Evolutionary conservation across 2,113 vertebrate genomes (phyloP).

Genomic region (Aleadryas rufinucha): DNA sequence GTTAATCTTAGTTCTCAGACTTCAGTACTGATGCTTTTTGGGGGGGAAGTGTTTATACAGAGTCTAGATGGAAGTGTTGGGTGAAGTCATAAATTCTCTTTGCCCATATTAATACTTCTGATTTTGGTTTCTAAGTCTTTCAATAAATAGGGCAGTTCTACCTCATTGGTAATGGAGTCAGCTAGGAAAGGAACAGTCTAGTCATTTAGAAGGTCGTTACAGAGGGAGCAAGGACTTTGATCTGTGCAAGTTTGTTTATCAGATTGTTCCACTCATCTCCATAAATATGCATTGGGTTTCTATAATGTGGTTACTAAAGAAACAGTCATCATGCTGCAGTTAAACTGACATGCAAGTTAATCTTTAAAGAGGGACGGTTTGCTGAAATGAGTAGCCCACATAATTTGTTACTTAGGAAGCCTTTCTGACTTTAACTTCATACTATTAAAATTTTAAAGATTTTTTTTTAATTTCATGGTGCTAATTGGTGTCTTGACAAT

Average conservation of each 20-base stretch:
- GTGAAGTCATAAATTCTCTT: neutral
- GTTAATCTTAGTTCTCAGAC: neutral
- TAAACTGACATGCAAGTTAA: neutral
- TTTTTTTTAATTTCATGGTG: neutral
- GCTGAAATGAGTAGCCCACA: neutral
- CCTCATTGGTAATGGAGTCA: neutral
- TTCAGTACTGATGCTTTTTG: neutral
- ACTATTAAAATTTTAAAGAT: neutral
- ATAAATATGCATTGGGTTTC: neutral
- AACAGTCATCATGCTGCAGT: neutral
- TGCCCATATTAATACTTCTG: neutral
- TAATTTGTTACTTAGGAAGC: neutral
- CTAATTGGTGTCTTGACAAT: neutral
- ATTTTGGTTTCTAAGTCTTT: neutral
- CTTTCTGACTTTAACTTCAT: neutral
- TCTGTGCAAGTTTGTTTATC: neutral
- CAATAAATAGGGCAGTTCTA: neutral
- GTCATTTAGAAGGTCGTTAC: accelerated
- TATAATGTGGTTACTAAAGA: neutral
- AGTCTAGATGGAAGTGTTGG: neutral
- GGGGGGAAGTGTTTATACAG: neutral
- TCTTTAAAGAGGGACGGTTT: neutral
- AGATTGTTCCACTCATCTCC: neutral
- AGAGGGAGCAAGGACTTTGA: neutral
- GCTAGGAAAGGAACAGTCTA: neutral